phyloP scores from a whole-genome alignment of 2,888 invertebrate genomes.

The Megastigmus dorsalis region DNA sequence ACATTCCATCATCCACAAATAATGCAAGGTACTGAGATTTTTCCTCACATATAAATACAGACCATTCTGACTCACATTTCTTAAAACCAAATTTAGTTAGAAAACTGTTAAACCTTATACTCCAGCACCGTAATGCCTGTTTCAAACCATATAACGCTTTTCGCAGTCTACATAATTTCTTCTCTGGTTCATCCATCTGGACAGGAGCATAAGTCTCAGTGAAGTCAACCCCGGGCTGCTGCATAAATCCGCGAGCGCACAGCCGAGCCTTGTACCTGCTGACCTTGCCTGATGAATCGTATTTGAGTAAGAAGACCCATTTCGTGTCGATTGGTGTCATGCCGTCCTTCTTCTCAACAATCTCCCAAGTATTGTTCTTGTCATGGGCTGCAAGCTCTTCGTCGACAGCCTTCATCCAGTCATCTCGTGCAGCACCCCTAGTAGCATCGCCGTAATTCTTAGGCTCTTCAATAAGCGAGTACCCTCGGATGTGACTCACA shows the following conservation, averaged over 20 bases:
- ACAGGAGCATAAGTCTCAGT: not conserved
- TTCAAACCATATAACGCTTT: conserved; percentile 17
- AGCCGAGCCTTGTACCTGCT: not conserved
- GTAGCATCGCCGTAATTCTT: not conserved
- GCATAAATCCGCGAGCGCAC: not conserved
- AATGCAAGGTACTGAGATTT: not conserved
- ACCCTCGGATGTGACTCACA: too few species aligned
- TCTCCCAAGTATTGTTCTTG: not conserved
- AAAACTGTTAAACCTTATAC: not conserved
- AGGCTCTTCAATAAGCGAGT: too few species aligned
- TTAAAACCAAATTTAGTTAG: not conserved
- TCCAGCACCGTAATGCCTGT: not conserved
- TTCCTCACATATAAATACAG: not conserved
- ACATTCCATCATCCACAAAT: conserved; percentile 4
- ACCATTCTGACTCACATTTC: not conserved
- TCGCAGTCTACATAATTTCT: not conserved
- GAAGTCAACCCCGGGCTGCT: not conserved
- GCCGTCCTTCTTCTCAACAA: not conserved
- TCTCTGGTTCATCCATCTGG: not conserved
- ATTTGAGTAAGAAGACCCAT: not conserved
- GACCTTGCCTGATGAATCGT: not conserved
- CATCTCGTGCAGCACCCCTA: not conserved
- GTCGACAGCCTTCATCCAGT: not conserved
- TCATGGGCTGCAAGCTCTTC: not conserved
- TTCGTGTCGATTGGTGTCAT: not conserved